Evolutionary conservation across 2,113 vertebrate species (phyloP), one percentile per base, ranked within the genome.

Genomic region (Cheilinus undulatus): DNA sequence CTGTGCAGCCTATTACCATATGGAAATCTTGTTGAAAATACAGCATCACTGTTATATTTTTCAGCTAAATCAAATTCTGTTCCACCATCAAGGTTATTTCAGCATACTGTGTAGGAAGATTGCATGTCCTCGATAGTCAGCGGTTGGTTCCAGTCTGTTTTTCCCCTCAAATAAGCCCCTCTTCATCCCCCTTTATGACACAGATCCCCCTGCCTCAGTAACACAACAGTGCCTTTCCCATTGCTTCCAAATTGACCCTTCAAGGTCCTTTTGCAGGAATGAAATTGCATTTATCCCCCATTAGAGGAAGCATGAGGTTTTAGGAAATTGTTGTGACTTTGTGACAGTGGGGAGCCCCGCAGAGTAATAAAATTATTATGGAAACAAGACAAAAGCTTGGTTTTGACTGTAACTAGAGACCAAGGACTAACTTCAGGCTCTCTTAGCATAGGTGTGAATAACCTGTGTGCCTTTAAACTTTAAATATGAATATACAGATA

Each of bases 1-100:
- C 76, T 79, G 77, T 76, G 85, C 57, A 78, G 61, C 81, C 82
- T 76, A 86, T 92, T 92, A 90, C 66, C 57, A 72, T 82, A 83
- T 90, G 85, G 86, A 91, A 92, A 90, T 86, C 22, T 36, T 40
- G 63, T 79, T 86, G 66, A 78, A 89, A 85, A 84, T 78, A 75
- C 48, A 67, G 59, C 61, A 45, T 70, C 68, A 58, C 64, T 14
- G 30, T 61, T 45, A 59, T 53, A 71, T 77, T 54, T 42, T 79
- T 38, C 59, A 12, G 40, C 32, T 61, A 77, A 85, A 84, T 85
- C 68, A 80, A 84, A 88, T 90, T 73, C 34, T 22, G 46, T 57
- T 64, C 40, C 19, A 27, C 60, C 52, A 69, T 82, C 73, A 86
- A 86, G 86, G 86, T 87, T 87, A 87, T 88, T 86, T 73, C 69